Conservation (phyloP, 2,113 vertebrate species). For the Phyllostomus hastatus region DNA sequence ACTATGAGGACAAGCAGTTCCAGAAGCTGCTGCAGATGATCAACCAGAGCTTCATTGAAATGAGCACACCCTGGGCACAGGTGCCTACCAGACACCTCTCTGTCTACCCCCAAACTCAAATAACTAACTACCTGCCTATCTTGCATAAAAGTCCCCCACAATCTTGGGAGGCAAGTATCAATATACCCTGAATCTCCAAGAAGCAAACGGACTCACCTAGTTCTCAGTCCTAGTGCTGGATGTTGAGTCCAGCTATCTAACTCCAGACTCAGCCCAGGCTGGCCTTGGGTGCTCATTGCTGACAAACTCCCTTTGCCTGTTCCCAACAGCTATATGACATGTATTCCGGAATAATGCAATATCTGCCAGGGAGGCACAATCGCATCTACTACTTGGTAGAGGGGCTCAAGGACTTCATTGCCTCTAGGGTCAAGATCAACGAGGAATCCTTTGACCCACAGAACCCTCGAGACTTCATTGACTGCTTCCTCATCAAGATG, state of each 20-base stretch:
- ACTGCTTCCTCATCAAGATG: constrained; percentile 86
- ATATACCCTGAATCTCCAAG: background rate
- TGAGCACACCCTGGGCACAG: constrained; percentile 76
- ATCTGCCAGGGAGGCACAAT: constrained; percentile 83
- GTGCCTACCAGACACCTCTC: constrained; percentile 13
- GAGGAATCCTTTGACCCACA: constrained; percentile 78
- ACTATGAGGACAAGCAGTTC: constrained; percentile 78
- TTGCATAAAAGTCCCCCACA: background rate
- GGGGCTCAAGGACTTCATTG: constrained; percentile 78
- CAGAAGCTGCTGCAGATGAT: constrained; percentile 67
- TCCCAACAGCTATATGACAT: constrained; percentile 84
- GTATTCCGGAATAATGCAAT: constrained; percentile 84
- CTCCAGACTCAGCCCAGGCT: background rate
- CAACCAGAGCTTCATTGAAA: constrained; percentile 72
- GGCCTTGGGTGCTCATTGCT: background rate
- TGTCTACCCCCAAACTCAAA: background rate
- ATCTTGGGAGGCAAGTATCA: background rate
- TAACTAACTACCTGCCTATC: background rate
- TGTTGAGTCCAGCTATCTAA: background rate
- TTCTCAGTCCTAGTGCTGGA: background rate
- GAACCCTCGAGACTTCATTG: constrained; percentile 85
- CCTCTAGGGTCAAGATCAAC: constrained; percentile 80
- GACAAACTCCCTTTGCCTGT: background rate
- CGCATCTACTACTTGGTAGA: constrained; percentile 69
- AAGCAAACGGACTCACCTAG: background rate